Evolutionary conservation across 2,113 vertebrate genomes (phyloP).

Genomic region (Benitochromis conjunctus): DNA sequence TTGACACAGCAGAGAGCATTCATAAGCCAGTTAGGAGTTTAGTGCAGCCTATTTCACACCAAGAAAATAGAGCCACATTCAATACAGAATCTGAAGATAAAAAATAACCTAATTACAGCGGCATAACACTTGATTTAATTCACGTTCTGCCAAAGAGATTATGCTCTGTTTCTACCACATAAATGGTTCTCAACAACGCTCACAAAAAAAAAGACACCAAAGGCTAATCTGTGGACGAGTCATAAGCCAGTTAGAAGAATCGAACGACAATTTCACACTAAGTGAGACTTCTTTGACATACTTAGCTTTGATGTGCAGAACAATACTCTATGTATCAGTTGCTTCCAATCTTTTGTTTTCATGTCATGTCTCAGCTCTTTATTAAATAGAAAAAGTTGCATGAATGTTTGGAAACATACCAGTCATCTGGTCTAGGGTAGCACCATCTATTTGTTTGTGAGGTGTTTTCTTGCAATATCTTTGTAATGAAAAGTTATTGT

Average conservation of each 20-base stretch:
- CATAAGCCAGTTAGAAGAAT: conserved; percentile 39
- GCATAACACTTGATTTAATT: conserved; percentile 25
- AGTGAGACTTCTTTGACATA: not conserved
- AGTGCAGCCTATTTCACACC: conserved; percentile 39
- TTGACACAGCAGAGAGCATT: not conserved
- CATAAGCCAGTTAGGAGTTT: conserved; percentile 45
- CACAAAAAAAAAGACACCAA: conserved; percentile 1
- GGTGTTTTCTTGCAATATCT: not conserved
- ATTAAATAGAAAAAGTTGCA: not conserved
- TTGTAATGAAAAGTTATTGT: not conserved
- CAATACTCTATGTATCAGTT: not conserved
- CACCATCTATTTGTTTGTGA: not conserved
- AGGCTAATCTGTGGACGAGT: conserved; percentile 23
- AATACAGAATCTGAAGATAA: not conserved
- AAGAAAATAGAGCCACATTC: conserved; percentile 3
- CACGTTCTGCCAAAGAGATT: conserved; percentile 9
- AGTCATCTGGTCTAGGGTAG: not conserved
- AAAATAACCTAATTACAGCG: conserved; percentile 5
- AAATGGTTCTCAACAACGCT: not conserved
- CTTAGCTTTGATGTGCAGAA: not conserved
- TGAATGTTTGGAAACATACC: not conserved
- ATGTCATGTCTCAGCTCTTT: not conserved
- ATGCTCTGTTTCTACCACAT: not conserved
- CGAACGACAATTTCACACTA: conserved; percentile 26
- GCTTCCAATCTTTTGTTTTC: not conserved